Evolutionary conservation across 2,113 vertebrate genomes (phyloP).

Genomic region (Poeciliopsis retropinna): DNA sequence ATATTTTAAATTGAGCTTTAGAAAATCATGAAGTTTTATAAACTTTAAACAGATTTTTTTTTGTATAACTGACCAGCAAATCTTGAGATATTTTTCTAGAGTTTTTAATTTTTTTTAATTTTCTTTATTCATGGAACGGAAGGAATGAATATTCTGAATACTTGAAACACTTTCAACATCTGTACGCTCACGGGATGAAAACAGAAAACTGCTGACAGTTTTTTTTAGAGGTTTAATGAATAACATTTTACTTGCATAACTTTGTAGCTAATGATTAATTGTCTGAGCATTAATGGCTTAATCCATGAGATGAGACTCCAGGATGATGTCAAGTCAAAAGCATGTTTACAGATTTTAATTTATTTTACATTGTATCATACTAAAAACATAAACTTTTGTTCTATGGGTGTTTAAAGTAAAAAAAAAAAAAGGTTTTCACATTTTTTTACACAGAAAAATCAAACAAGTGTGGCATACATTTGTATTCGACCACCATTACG

Average conservation of each 20-base stretch:
- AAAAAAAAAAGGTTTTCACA: too few species aligned
- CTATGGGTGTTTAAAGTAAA: too few species aligned
- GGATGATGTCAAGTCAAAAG: too few species aligned
- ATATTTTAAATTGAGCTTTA: not conserved
- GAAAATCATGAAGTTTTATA: too few species aligned
- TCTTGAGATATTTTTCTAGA: too few species aligned
- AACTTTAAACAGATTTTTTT: too few species aligned
- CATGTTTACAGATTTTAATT: not conserved
- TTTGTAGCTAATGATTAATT: not conserved
- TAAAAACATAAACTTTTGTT: too few species aligned
- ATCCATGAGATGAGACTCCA: not conserved
- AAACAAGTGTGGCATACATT: not conserved
- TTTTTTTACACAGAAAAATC: too few species aligned
- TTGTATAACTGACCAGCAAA: too few species aligned
- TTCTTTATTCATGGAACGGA: not conserved
- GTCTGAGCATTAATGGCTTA: not conserved
- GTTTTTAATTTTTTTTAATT: too few species aligned
- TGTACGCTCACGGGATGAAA: not conserved
- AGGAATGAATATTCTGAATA: too few species aligned
- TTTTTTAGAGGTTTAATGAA: not conserved
- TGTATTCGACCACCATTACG: not conserved
- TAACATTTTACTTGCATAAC: not conserved
- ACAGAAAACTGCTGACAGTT: not conserved
- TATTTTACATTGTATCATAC: too few species aligned
- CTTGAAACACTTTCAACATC: not conserved